These are phyloP conservation scores for Herminia tarsipennalis DNA, from an alignment of 2,888 invertebrate species.

Conservation along the genomic window DNA sequence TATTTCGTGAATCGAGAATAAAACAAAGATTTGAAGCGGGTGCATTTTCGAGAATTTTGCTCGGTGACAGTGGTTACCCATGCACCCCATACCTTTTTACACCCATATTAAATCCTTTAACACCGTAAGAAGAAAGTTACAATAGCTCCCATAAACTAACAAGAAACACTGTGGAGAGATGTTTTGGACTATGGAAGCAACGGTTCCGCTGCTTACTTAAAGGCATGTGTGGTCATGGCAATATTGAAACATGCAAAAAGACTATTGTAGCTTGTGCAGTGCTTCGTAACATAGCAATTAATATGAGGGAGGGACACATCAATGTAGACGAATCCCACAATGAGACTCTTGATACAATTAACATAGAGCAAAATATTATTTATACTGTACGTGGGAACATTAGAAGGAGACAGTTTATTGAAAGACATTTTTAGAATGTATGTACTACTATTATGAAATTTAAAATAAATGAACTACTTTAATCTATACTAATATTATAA, in stretches of 20 bases:
- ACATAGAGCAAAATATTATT: too few relatives aligned
- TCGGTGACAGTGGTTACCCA: background rate
- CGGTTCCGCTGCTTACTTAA: background rate
- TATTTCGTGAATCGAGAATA: slow-evolving; percentile 20
- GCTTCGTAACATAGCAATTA: slow-evolving; percentile 2
- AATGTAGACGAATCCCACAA: too few relatives aligned
- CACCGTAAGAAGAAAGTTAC: background rate
- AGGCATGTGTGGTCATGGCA: background rate
- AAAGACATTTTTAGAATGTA: too few relatives aligned
- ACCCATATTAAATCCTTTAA: background rate
- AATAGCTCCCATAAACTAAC: background rate
- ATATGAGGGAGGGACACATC: too few relatives aligned
- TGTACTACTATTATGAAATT: too few relatives aligned
- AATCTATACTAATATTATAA: too few relatives aligned
- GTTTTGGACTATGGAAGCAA: slow-evolving; percentile 1
- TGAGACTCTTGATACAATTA: too few relatives aligned
- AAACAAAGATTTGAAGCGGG: slow-evolving; percentile 21
- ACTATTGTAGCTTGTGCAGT: slow-evolving; percentile 14
- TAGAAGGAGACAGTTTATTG: too few relatives aligned
- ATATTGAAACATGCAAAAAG: slow-evolving; percentile 14
- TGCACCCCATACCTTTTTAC: background rate
- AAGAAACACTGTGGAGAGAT: background rate
- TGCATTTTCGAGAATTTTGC: background rate
- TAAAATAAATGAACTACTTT: too few relatives aligned
- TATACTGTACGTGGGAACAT: too few relatives aligned